Evolutionary conservation across 30 jellyfish, hydroid and myxozoan genomes (phyloP).

Genomic region (Pelagia noctiluca): DNA sequence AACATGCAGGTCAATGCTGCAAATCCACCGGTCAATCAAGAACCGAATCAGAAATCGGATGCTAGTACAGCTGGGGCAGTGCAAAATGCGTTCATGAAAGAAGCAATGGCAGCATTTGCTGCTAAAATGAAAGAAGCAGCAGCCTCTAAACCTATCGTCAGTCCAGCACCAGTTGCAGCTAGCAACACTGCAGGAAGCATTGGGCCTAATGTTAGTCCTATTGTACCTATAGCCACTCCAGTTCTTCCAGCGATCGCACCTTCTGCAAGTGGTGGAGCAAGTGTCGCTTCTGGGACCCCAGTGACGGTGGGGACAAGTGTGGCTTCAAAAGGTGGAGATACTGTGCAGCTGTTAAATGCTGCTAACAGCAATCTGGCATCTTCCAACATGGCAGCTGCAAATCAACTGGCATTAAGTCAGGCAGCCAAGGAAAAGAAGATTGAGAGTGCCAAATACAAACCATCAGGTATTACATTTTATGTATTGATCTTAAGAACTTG

Average conservation of each 20-base stretch:
- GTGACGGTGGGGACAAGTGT: too few species aligned
- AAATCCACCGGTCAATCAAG: neutral
- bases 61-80: neutral
- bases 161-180: neutral
- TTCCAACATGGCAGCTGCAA: constrained; percentile 48
- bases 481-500: neutral
- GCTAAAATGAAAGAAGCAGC: constrained; percentile 57
- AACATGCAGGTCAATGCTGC: neutral
- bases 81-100: constrained; percentile 24
- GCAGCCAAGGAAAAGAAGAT: constrained; percentile 59
- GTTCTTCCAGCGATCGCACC: constrained; percentile 10
- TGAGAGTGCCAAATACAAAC: constrained; percentile 47
- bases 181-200: constrained; percentile 11
- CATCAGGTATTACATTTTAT: constrained; percentile 51
- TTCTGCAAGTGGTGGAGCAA: constrained; percentile 28
- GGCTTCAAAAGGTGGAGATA: too few species aligned
- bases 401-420: constrained; percentile 47
- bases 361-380: constrained; percentile 40
- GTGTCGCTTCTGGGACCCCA: too few species aligned
- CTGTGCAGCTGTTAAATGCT: too few species aligned
- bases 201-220: neutral
- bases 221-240: neutral
- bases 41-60: constrained; percentile 1
- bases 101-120: constrained; percentile 32
- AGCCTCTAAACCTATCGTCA: constrained; percentile 5